Conservation (phyloP, 2,888 invertebrate genomes). For the Thymelicus acteon region DNA sequence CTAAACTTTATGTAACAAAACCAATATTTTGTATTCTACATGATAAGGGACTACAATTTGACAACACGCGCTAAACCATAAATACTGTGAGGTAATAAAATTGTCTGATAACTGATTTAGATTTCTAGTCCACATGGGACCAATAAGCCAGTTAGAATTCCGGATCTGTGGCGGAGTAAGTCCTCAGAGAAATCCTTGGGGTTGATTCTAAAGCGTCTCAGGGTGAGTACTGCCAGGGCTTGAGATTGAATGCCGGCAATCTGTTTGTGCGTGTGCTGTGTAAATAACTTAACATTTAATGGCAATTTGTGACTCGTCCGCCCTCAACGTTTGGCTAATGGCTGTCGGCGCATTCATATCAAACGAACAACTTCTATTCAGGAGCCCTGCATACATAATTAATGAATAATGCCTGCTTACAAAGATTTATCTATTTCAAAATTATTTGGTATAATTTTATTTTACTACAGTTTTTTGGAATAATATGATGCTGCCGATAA, state of each 20-base stretch:
- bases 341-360: constrained; percentile 53
- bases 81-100: constrained; percentile 21
- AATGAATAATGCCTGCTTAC: not conserved
- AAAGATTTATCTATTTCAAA: not conserved
- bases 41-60: not conserved
- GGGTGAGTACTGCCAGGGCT: constrained; percentile 63
- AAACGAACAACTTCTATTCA: constrained; percentile 11
- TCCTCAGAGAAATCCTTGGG: constrained; percentile 75
- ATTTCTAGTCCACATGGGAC: constrained; percentile 63
- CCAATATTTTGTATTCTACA: no score
- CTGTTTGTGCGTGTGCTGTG: constrained; percentile 47
- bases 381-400: not conserved
- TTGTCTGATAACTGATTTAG: constrained; percentile 60
- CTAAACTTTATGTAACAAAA: no score
- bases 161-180: constrained; percentile 76
- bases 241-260: constrained; percentile 42
- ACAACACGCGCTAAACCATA: constrained; percentile 6
- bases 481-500: constrained; percentile 33
- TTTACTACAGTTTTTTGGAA: not conserved
- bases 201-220: constrained; percentile 68
- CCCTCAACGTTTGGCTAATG: constrained; percentile 40
- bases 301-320: constrained; percentile 33
- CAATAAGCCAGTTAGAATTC: constrained; percentile 68
- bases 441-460: not conserved
- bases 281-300: constrained; percentile 40